Percentiles rank a stretch among this genome's conserved stretches.
phyloP scores from a whole-genome alignment of 2,797 vertebrate genomes.

The Sebastes miniatus region DNA sequence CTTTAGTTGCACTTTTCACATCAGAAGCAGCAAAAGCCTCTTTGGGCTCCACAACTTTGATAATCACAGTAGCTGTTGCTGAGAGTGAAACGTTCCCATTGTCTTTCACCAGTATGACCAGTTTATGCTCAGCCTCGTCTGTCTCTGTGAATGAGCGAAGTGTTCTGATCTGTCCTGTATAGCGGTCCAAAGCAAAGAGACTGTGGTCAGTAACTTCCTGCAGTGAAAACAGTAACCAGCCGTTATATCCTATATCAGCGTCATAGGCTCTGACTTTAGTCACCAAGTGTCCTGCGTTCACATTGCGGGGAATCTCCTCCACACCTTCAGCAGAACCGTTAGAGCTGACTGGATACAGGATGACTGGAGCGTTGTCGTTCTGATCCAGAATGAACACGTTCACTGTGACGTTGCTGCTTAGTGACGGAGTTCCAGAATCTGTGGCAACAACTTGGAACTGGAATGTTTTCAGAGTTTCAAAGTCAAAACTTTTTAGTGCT shows the following conservation, averaged over 20 bases:
- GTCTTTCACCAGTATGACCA: slow-evolving; percentile 68
- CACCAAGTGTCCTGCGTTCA: slow-evolving; percentile 67
- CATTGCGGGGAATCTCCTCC: slow-evolving; percentile 57
- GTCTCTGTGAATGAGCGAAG: slow-evolving; percentile 69
- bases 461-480: slow-evolving; percentile 77
- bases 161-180: slow-evolving; percentile 55
- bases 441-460: slow-evolving; percentile 70
- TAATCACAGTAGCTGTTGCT: slow-evolving; percentile 54
- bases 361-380: slow-evolving; percentile 76
- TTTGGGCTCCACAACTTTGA: slow-evolving; percentile 65
- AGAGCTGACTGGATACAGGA: slow-evolving; percentile 72
- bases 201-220: slow-evolving; percentile 70
- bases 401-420: slow-evolving; percentile 67
- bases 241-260: slow-evolving; percentile 72
- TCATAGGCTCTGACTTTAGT: slow-evolving; percentile 75
- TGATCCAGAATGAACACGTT: slow-evolving; percentile 77
- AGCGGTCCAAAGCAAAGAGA: slow-evolving; percentile 68
- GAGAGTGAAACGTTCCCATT: slow-evolving; percentile 64
- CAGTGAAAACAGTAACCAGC: slow-evolving; percentile 72
- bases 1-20: slow-evolving; percentile 80
- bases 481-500: slow-evolving; percentile 79
- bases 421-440: slow-evolving; percentile 72
- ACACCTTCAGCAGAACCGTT: slow-evolving; percentile 71
- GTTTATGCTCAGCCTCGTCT: slow-evolving; percentile 51
- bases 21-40: slow-evolving; percentile 78